Base-by-base conservation (phyloP, 1,140 invertebrate species). In the Dreissena polymorpha region DNA sequence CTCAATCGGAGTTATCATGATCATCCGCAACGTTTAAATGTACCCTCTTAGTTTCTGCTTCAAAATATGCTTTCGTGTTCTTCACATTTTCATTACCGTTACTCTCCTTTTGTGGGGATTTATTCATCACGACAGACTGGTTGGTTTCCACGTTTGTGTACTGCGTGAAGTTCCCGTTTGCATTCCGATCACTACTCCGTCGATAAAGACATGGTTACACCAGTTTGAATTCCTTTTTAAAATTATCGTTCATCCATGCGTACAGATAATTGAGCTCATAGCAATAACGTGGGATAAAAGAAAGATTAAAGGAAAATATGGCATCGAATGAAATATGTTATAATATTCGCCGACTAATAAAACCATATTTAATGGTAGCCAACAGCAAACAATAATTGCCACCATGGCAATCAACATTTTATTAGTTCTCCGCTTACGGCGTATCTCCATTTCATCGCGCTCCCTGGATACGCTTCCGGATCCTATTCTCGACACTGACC, bases 171-270 rank as follows among this genome's bases (percentile, higher is more conserved):
- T 81, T 89, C 53, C 85, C 88, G 76, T 88, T 89, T 57, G 84
- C 67, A 23, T 83, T 81, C 50, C 87, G 79, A 16, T 89, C 81
- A 12, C 79, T 68, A 23, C 86, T 75, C 16, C 86, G 71, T 21
- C 86, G 78, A 78, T 91, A 91, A 0, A 91, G 86, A 75, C 89
- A 93, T 21, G 91, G 92, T 39, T 92, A 78, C 23, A 92, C 86
- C 64, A 85, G 88, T 80, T 91, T 89, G 86, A 99, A 99, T 93
- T 99, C 98, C 93, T 99, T 99, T 86, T 97, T 95, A 93, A 99
- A 99, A 93, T 98, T 99, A 83, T 99, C 98, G 93, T 99, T 99
- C 93, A 99, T 95, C 97, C 98, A 99, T 65, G 98, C 98, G 93
- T 99, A 99, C 8, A 99, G 94, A 86, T 98, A 0, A 97, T 98